Evolutionary conservation across 2,888 invertebrate species (phyloP).

Genomic region (Apotomis capreana): DNA sequence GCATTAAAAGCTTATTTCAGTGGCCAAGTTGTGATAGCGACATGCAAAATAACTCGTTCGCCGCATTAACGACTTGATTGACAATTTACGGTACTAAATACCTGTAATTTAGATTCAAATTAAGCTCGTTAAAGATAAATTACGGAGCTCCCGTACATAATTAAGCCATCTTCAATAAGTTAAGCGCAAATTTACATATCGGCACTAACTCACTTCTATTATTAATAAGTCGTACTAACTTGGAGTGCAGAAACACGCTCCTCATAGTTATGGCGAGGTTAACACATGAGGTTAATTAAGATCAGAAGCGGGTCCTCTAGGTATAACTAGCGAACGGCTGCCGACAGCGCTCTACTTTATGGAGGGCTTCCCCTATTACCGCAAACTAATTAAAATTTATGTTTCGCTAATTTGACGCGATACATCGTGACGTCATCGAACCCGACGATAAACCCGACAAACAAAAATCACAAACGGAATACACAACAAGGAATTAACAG

Average conservation of each 20-base stretch:
- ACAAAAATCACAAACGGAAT: constrained; percentile 58
- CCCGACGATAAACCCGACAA: constrained; percentile 32
- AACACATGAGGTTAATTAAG: constrained; percentile 82
- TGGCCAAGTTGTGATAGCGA: constrained; percentile 18
- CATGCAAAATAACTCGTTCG: constrained; percentile 35
- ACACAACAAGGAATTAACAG: constrained; percentile 58
- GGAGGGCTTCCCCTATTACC: constrained; percentile 63
- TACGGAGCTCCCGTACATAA: constrained; percentile 56
- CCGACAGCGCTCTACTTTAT: constrained; percentile 67
- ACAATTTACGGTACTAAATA: constrained; percentile 41
- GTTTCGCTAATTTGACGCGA: constrained; percentile 42
- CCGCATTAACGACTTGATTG: constrained; percentile 37
- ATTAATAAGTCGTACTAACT: constrained; percentile 69
- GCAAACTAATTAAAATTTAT: constrained; percentile 43
- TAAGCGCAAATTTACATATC: constrained; percentile 74
- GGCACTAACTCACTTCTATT: constrained; percentile 62
- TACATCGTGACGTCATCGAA: constrained; percentile 31
- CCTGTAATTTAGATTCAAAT: constrained; percentile 42
- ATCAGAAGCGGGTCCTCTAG: constrained; percentile 67
- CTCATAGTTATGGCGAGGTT: constrained; percentile 74
- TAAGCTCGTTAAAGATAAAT: constrained; percentile 42
- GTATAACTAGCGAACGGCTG: constrained; percentile 70
- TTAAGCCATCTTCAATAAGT: constrained; percentile 69
- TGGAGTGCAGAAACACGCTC: constrained; percentile 55
- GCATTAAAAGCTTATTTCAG: constrained; percentile 6